Base-by-base conservation (phyloP, 2,797 vertebrate species). In the Capromys pilorides region DNA sequence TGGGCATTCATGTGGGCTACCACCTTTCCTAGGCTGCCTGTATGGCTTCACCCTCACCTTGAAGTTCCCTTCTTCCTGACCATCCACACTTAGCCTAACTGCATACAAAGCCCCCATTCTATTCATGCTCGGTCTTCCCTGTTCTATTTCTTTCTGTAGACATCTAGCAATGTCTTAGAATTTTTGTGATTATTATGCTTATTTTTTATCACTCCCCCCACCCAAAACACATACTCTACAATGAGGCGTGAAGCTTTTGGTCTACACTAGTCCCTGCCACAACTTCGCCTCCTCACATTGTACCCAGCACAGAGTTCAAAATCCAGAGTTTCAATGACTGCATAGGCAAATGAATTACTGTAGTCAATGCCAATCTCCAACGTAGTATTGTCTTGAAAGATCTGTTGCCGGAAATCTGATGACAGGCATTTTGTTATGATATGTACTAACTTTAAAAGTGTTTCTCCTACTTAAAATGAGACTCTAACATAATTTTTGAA, bases 361-460 rank as follows among this genome's bases (percentile, higher is more conserved):
- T 39, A 18, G 12, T 26, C 28, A 77, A 54, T 64, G 14, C 33
- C 51, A 49, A 41, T 79, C 49, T 86, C 49, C 36, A 49, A 31
- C 22, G 2, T 19, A 4, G 9, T 2, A 45, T 79, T 16, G 39
- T 92, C 49, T 49, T 69, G 26, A 67, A n/a, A n/a, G 21, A 26
- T 45, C 66, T 64, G 2, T 26, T 31, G 31, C 33, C 39, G 73
- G 28, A 4, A 92, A 33, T 59, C 67, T 78, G 73, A 79, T 28
- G 36, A 67, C 9, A 57, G 16, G 49, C 49, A 49, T 79, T 51
- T 84, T 90, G 57, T 83, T 81, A 16, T 59, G 13, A 16, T n/a
- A 88, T 19, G n/a, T 19, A 19, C 39, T 81, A 51, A 67, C 57
- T 91, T 88, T 57, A 69, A n/a, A 93, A 86, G 54, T 81, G 49